phyloP scores from a whole-genome alignment of 1,140 invertebrate genomes.

The Venustaconcha ellipsiformis region DNA sequence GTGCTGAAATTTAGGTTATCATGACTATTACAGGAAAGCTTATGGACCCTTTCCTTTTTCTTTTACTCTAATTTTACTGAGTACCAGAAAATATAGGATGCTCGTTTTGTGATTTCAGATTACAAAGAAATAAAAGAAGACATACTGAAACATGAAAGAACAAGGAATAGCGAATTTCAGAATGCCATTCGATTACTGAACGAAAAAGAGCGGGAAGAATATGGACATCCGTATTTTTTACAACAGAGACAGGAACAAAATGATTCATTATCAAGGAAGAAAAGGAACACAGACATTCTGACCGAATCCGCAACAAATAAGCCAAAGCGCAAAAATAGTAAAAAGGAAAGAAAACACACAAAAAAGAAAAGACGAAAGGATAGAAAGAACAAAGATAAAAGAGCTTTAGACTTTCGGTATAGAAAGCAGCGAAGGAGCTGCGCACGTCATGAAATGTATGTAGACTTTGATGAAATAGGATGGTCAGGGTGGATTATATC shows the following conservation, averaged over 20 bases:
- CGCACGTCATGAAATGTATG: conserved; percentile 67
- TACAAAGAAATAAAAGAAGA: conserved; percentile 58
- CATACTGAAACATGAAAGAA: conserved; percentile 38
- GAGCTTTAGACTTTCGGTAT: conserved; percentile 45
- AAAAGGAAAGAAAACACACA: conserved; percentile 14
- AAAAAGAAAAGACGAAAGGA: conserved; percentile 20
- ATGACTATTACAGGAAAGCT: too few species aligned
- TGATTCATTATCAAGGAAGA: conserved; percentile 13
- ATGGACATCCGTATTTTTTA: conserved; percentile 37
- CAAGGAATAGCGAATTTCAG: conserved; percentile 37
- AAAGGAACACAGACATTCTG: conserved; percentile 9
- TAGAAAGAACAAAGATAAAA: conserved; percentile 39
- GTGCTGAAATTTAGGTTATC: too few species aligned
- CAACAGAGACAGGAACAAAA: conserved; percentile 20
- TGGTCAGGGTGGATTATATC: conserved; percentile 75
- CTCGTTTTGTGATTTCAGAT: conserved; percentile 39
- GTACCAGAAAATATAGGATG: not conserved
- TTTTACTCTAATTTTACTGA: too few species aligned
- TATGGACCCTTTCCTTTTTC: too few species aligned
- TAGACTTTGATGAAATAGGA: conserved; percentile 77
- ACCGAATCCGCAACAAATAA: conserved; percentile 1
- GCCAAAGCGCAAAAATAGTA: conserved; percentile 1
- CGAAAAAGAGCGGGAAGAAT: conserved; percentile 47
- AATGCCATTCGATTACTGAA: conserved; percentile 53
- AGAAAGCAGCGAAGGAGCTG: conserved; percentile 53